These are phyloP conservation scores for Tetramorium bicarinatum DNA, from an alignment of 2,888 invertebrate species.

Conservation along the genomic window DNA sequence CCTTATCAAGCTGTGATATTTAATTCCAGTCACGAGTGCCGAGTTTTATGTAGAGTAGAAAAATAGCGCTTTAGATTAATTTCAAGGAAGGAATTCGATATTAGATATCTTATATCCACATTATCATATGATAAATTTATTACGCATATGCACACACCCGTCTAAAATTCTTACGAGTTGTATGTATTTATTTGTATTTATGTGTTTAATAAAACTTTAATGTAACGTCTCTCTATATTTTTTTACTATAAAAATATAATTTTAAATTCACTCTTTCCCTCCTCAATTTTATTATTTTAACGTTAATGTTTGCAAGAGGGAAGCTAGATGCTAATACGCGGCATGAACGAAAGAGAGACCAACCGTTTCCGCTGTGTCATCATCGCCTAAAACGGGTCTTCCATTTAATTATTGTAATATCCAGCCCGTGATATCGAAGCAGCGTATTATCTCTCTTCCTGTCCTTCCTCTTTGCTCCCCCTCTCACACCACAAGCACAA, in stretches of 20 bases:
- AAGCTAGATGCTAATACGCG: background rate
- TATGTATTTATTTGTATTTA: background rate
- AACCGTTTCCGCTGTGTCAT: conserved; percentile 18
- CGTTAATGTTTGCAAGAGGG: background rate
- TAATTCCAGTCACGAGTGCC: conserved; percentile 16
- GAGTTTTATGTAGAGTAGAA: conserved; percentile 9
- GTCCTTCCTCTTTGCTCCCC: background rate
- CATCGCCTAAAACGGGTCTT: conserved; percentile 22
- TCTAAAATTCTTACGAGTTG: background rate
- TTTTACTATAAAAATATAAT: background rate
- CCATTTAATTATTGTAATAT: conserved; percentile 48
- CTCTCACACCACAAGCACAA: conserved; percentile 18
- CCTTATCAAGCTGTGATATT: conserved; percentile 13
- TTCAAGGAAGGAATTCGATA: background rate
- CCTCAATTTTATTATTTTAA: background rate
- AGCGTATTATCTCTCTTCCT: conserved; percentile 39
- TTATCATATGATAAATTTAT: background rate
- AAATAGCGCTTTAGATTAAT: conserved; percentile 22
- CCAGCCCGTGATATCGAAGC: conserved; percentile 40
- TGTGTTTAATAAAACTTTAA: background rate
- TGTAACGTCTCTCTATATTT: background rate
- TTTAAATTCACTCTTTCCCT: background rate
- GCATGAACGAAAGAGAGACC: background rate
- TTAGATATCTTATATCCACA: conserved; percentile 1
- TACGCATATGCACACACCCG: background rate